These are phyloP conservation scores for Mechanitis mazaeus DNA, from an alignment of 2,888 invertebrate genomes.

Conservation along the genomic window DNA sequence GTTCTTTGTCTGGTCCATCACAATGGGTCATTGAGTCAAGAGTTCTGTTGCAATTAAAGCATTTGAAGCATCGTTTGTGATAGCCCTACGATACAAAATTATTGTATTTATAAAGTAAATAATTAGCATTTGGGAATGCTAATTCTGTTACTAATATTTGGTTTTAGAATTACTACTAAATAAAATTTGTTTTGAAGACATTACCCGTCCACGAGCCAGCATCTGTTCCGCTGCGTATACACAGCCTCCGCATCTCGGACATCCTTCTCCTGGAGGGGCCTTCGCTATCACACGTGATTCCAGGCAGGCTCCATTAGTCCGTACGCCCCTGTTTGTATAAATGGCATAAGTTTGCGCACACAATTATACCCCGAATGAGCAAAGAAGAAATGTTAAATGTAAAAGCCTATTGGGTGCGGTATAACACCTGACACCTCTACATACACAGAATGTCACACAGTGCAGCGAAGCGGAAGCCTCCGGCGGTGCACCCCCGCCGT, in stretches of 20 bases:
- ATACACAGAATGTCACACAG: conserved; percentile 57
- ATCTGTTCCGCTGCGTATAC: conserved; percentile 95
- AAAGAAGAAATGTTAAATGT: conserved; percentile 64
- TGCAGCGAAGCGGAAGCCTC: conserved; percentile 67
- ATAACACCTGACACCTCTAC: conserved; percentile 57
- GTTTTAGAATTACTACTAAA: neutral
- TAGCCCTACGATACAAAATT: conserved; percentile 81
- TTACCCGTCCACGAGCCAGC: conserved; percentile 92
- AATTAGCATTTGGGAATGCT: neutral
- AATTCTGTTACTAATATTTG: neutral
- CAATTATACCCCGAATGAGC: conserved; percentile 40
- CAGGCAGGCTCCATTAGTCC: conserved; percentile 79
- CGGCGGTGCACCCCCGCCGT: conserved; percentile 77
- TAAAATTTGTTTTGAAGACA: conserved; percentile 39
- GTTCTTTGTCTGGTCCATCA: conserved; percentile 93
- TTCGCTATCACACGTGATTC: conserved; percentile 85
- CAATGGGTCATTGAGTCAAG: conserved; percentile 93
- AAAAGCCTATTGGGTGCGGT: conserved; percentile 60
- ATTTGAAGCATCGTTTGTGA: conserved; percentile 94
- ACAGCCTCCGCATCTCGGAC: conserved; percentile 91
- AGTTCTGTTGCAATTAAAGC: conserved; percentile 88
- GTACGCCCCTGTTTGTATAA: conserved; percentile 61
- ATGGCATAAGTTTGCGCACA: conserved; percentile 39
- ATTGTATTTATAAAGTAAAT: conserved; percentile 14
- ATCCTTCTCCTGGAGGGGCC: conserved; percentile 90